A percentile compares a stretch with the other conserved stretches of the same genome.
Evolutionary conservation across 2,113 vertebrate genomes (phyloP).

Genomic region (Hippoglossus stenolepis): DNA sequence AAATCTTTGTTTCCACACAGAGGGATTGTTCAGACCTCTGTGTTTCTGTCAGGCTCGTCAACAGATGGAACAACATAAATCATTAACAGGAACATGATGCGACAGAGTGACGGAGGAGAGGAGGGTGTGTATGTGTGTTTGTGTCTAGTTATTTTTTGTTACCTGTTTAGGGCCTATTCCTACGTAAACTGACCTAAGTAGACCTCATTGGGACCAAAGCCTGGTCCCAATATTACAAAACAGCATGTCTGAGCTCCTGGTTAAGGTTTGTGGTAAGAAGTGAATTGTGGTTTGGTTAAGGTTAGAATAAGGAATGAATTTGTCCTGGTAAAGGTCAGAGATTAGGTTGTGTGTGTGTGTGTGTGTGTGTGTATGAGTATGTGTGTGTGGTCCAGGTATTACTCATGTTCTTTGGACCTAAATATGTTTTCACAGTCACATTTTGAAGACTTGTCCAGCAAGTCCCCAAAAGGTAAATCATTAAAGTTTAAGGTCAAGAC

Average conservation of each 20-base stretch:
- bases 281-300: too few relatives aligned
- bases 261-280: too few relatives aligned
- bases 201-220: too few relatives aligned
- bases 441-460: not conserved
- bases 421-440: too few relatives aligned
- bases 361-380: not conserved
- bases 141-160: too few relatives aligned
- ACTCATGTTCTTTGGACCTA: too few relatives aligned
- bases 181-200: not conserved
- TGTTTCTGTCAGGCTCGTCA: not conserved
- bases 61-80: constrained; percentile 11
- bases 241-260: too few relatives aligned
- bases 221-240: too few relatives aligned
- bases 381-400: not conserved
- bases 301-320: too few relatives aligned
- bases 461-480: not conserved
- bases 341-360: not conserved
- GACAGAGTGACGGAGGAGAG: not conserved
- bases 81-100: not conserved
- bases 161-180: not conserved
- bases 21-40: not conserved
- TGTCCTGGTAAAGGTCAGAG: too few relatives aligned
- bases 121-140: too few relatives aligned
- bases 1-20: constrained; percentile 53
- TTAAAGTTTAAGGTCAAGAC: not conserved